phyloP scores from a whole-genome alignment of 2,113 vertebrate species.

The Callochromis pleurospilus region DNA sequence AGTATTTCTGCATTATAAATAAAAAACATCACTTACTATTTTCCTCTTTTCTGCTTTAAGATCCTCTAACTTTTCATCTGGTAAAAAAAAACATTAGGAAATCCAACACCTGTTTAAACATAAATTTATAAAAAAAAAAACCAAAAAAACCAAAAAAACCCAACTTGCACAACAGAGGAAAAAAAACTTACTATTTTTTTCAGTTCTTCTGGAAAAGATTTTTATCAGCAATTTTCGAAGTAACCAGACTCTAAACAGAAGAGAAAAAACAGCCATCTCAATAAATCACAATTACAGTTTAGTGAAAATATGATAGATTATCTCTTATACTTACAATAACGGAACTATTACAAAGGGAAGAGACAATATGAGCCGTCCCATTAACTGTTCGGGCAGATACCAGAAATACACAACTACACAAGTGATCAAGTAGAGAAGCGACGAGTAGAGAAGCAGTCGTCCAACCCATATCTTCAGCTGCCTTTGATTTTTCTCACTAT shows the following conservation, averaged over 20 bases:
- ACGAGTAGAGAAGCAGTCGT: constrained; percentile 88
- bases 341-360: constrained; percentile 91
- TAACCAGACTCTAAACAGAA: constrained; percentile 81
- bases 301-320: not conserved
- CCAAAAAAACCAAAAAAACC: rapidly evolving
- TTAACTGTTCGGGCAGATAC: constrained; percentile 89
- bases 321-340: constrained; percentile 84
- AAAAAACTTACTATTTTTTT: constrained; percentile 84
- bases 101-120: not conserved
- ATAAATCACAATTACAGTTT: not conserved
- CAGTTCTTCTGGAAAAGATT: constrained; percentile 86
- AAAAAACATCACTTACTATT: constrained; percentile 83
- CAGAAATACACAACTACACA: constrained; percentile 87
- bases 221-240: constrained; percentile 87
- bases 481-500: constrained; percentile 90
- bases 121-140: not conserved
- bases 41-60: constrained; percentile 90
- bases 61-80: constrained; percentile 92
- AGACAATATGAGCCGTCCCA: constrained; percentile 80
- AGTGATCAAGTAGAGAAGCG: constrained; percentile 81
- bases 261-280: not conserved
- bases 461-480: constrained; percentile 91
- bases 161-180: not conserved
- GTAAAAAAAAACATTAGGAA: constrained; percentile 15
- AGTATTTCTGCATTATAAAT: not conserved